Evolutionary conservation across 2,113 vertebrate genomes (phyloP).

Genomic region (Cyanocitta stelleri): DNA sequence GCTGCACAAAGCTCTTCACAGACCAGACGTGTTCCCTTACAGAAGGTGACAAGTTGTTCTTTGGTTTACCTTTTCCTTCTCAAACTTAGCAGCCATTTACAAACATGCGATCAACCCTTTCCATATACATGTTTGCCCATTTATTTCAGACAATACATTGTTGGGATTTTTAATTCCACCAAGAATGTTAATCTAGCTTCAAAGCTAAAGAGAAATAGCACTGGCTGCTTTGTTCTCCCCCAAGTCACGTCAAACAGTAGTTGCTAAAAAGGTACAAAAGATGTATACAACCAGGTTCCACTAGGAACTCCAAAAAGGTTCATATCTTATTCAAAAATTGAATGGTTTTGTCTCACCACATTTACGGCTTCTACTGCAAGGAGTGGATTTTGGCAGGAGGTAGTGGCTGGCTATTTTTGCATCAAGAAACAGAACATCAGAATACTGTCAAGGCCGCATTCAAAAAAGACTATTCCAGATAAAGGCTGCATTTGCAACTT

Average conservation of each 20-base stretch:
- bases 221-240: not conserved
- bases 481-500: not conserved
- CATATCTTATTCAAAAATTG: not conserved
- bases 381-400: not conserved
- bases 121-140: not conserved
- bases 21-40: not conserved
- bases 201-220: constrained; percentile 3
- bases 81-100: not conserved
- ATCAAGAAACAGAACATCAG: not conserved
- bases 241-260: not conserved
- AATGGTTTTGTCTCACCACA: not conserved
- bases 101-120: not conserved
- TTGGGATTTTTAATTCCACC: not conserved
- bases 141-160: not conserved
- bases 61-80: not conserved
- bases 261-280: not conserved
- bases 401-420: not conserved
- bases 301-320: not conserved
- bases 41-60: not conserved
- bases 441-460: not conserved
- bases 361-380: not conserved
- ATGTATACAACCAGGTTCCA: not conserved
- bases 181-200: constrained; percentile 47
- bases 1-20: not conserved
- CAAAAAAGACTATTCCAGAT: not conserved